Conservation (phyloP, 1,140 invertebrate genomes). For the Drosophila pachea region DNA sequence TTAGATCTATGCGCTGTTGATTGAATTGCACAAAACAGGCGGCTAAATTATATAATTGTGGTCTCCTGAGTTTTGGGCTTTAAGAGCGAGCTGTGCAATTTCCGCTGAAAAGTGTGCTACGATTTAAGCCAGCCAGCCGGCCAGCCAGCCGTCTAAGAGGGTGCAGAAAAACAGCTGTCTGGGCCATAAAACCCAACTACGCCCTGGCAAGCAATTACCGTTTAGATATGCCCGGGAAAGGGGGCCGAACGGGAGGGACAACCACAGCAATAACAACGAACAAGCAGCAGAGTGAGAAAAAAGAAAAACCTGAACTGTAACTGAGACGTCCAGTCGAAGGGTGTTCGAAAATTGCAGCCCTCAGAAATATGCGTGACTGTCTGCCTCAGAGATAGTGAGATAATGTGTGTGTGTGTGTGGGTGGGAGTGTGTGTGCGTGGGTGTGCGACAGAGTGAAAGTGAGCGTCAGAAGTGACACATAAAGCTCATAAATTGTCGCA, state of each 20-base stretch:
- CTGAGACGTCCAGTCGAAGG: slow-evolving; percentile 61
- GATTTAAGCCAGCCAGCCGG: slow-evolving; percentile 43
- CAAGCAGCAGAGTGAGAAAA: not conserved
- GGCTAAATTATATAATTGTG: slow-evolving; percentile 49
- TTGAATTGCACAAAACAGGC: slow-evolving; percentile 28
- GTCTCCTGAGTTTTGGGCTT: slow-evolving; percentile 9
- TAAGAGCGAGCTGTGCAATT: slow-evolving; percentile 14
- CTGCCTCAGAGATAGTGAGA: slow-evolving; percentile 7
- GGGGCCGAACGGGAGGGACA: not conserved
- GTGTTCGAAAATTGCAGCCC: slow-evolving; percentile 16
- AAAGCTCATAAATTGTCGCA: slow-evolving; percentile 75
- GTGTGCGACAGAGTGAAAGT: slow-evolving; percentile 60
- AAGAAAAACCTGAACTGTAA: slow-evolving; percentile 42
- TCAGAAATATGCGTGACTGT: slow-evolving; percentile 50
- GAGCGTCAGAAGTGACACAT: slow-evolving; percentile 75
- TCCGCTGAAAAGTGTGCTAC: slow-evolving; percentile 43
- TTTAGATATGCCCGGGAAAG: slow-evolving; percentile 55
- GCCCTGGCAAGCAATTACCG: slow-evolving; percentile 72
- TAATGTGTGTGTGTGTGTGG: not conserved
- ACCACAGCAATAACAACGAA: slow-evolving; percentile 15
- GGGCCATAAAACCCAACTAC: slow-evolving; percentile 70
- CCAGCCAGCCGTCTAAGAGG: not conserved
- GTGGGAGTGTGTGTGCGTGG: slow-evolving; percentile 13
- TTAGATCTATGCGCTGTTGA: slow-evolving; percentile 44
- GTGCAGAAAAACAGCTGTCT: slow-evolving; percentile 61